These are phyloP conservation scores for Premnoplex brunnescens DNA, from an alignment of 2,797 vertebrate species.

Conservation along the genomic window DNA sequence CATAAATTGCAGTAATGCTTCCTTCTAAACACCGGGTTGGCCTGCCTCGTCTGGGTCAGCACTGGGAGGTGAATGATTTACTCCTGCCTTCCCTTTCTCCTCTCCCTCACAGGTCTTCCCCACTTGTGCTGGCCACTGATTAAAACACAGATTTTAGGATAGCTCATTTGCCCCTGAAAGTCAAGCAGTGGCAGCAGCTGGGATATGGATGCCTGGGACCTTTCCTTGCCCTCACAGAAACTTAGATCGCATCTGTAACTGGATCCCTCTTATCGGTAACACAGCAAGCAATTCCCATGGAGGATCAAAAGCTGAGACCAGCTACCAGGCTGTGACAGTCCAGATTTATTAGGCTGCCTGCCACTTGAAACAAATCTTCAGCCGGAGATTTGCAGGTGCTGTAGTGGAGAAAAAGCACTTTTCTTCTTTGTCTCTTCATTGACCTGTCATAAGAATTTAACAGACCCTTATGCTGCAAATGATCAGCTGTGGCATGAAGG, in stretches of 20 bases:
- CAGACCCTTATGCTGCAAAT: background rate
- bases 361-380: conserved; percentile 13
- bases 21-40: background rate
- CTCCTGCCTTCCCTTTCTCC: background rate
- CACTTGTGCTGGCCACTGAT: background rate
- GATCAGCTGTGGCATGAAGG: background rate
- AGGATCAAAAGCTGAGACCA: conserved; percentile 9
- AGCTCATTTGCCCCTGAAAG: background rate
- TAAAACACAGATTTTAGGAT: background rate
- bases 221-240: background rate
- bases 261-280: conserved; percentile 27
- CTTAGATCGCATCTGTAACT: conserved; percentile 29
- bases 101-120: background rate
- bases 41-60: background rate
- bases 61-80: background rate
- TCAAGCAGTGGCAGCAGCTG: background rate
- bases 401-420: background rate
- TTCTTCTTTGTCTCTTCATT: background rate
- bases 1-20: background rate
- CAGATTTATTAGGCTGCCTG: conserved; percentile 48
- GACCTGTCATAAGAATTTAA: background rate
- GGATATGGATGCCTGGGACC: background rate
- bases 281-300: background rate
- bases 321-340: background rate
- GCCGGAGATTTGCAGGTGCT: conserved; percentile 29